Conservation (phyloP, 2,113 vertebrate genomes). For the Bufo gargarizans region DNA sequence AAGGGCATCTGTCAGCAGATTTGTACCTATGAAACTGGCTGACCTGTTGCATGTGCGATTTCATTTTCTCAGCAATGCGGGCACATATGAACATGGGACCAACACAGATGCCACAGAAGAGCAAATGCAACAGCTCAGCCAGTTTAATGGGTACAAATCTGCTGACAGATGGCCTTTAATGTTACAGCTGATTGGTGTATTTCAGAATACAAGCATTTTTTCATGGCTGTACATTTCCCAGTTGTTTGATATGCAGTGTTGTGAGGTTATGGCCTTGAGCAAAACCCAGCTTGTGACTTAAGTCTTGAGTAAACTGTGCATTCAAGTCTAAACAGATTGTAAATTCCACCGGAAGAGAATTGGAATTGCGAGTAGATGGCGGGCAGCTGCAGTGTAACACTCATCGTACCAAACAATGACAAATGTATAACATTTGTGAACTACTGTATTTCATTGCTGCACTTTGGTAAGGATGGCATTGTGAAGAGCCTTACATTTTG, state of each 20-base stretch:
- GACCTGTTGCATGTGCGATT: too few relatives aligned
- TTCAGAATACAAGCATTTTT: neutral
- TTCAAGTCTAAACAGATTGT: slow-evolving; percentile 38
- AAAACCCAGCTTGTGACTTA: slow-evolving; percentile 7
- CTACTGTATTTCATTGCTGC: neutral
- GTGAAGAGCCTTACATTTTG: neutral
- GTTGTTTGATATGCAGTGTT: neutral
- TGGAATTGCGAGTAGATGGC: slow-evolving; percentile 6
- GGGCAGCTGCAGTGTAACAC: neutral
- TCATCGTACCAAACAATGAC: neutral
- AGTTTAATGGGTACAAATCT: too few relatives aligned
- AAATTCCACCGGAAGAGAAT: slow-evolving; percentile 28
- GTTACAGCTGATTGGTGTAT: too few relatives aligned
- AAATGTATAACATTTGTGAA: neutral
- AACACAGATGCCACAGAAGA: too few relatives aligned
- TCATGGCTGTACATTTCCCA: neutral
- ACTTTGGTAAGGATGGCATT: neutral
- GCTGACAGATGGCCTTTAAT: too few relatives aligned
- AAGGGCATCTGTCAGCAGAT: too few relatives aligned
- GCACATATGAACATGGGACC: too few relatives aligned
- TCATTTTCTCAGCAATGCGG: too few relatives aligned
- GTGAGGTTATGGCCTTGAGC: slow-evolving; percentile 21
- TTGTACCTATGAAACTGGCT: too few relatives aligned
- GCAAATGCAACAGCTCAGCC: too few relatives aligned
- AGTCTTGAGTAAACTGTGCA: slow-evolving; percentile 32